A percentile compares a stretch with the other conserved stretches of the same genome.
Conservation (phyloP, 1,140 invertebrate genomes). For the Ceratoteleas bidentatus region DNA sequence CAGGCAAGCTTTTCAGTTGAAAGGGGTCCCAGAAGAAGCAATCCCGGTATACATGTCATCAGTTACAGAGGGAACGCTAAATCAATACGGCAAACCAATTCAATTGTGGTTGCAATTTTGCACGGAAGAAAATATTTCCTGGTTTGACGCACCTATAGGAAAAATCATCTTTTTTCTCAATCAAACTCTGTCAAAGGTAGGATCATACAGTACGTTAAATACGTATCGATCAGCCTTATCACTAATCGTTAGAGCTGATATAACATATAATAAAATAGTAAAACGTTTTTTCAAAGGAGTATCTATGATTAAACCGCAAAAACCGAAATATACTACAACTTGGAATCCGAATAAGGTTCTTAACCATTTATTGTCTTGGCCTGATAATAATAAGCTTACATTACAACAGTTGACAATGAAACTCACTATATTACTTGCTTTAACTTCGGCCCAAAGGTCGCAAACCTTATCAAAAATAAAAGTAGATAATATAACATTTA, state of each 20-base stretch:
- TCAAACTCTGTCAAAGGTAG: neutral
- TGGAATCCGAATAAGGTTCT: conserved; percentile 12
- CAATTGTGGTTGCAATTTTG: conserved; percentile 32
- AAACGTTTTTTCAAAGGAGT: conserved; percentile 29
- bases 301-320: conserved; percentile 5
- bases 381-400: neutral
- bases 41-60: conserved; percentile 33
- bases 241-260: conserved; percentile 5
- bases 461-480: conserved; percentile 22
- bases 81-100: conserved; percentile 29
- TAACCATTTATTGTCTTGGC: neutral
- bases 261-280: conserved; percentile 1
- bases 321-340: conserved; percentile 28
- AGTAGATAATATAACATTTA: conserved; percentile 7
- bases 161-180: conserved; percentile 18
- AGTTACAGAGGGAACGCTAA: conserved; percentile 13
- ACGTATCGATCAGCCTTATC: conserved; percentile 29
- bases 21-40: conserved; percentile 37
- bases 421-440: conserved; percentile 3
- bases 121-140: conserved; percentile 4
- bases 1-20: conserved; percentile 54
- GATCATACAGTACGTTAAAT: conserved; percentile 30
- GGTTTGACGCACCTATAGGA: neutral
- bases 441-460: conserved; percentile 1
- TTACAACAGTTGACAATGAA: conserved; percentile 15